Evolutionary conservation across 2,113 vertebrate genomes (phyloP).

Genomic region (Halcyon senegalensis): DNA sequence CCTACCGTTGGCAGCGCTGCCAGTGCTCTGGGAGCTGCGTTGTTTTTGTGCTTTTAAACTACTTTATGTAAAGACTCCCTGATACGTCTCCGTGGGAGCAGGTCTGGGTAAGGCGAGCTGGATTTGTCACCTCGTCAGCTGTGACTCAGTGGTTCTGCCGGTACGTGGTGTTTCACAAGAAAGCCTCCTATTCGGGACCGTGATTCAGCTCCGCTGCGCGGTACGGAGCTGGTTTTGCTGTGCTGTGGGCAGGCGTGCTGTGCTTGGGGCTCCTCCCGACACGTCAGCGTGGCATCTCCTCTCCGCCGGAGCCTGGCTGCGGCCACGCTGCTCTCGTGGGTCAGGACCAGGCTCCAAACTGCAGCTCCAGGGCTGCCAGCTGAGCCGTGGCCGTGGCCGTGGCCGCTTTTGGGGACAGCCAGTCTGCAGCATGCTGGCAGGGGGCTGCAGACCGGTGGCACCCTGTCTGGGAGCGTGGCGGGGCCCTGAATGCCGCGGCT

Average conservation of each 20-base stretch:
- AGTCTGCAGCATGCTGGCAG: fast-evolving
- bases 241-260: neutral
- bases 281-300: neutral
- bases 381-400: fast-evolving
- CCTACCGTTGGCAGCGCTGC: fast-evolving
- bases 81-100: neutral
- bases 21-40: neutral
- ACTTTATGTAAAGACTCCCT: neutral
- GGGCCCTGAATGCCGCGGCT: fast-evolving
- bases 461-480: fast-evolving
- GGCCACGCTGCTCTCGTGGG: neutral
- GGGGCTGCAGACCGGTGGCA: fast-evolving
- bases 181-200: neutral
- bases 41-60: neutral
- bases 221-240: neutral
- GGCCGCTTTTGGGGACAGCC: neutral
- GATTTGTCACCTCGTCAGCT: slow-evolving; percentile 21
- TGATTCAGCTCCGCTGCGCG: neutral
- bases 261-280: neutral
- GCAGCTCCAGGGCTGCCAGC: neutral
- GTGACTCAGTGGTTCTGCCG: slow-evolving; percentile 30
- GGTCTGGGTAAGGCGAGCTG: slow-evolving; percentile 41
- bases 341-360: neutral
- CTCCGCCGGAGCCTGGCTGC: neutral
- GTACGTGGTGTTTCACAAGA: neutral